Percentiles rank a stretch among this genome's conserved stretches.
phyloP scores from a whole-genome alignment of 2,888 invertebrate species.

The Tinea pellionella region DNA sequence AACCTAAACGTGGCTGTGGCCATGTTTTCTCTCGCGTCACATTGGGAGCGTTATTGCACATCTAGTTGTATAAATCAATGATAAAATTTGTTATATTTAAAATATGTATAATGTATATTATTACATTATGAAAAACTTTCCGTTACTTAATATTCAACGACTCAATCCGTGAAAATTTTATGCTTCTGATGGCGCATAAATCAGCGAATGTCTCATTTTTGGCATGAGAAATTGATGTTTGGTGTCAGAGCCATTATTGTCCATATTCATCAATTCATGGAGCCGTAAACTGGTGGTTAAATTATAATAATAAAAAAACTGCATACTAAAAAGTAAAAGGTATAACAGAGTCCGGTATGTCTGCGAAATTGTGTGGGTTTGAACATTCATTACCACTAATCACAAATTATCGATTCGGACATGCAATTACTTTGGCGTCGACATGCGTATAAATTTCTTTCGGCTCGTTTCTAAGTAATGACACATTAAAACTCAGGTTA shows the following conservation, averaged over 20 bases:
- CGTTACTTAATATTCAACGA: background rate
- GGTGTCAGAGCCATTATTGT: background rate
- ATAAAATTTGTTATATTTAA: no score
- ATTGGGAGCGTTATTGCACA: no score
- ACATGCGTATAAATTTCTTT: slow-evolving; percentile 9
- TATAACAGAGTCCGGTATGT: slow-evolving; percentile 7
- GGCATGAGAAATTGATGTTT: background rate
- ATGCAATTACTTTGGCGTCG: slow-evolving; percentile 9
- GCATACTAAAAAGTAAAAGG: slow-evolving; percentile 6
- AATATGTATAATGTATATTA: no score
- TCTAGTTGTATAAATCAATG: no score
- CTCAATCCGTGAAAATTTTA: background rate
- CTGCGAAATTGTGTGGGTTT: slow-evolving; percentile 8
- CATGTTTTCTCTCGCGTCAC: no score
- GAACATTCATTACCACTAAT: slow-evolving; percentile 11
- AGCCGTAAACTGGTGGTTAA: slow-evolving; percentile 2
- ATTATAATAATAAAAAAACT: background rate
- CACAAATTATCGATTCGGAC: slow-evolving; percentile 14
- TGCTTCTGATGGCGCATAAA: background rate
- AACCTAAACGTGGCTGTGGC: no score
- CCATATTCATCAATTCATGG: background rate
- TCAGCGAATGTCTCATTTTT: background rate
- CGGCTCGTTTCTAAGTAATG: slow-evolving; percentile 12
- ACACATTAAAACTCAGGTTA: background rate
- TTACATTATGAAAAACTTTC: background rate